These are phyloP conservation scores for Pollachius pollachius DNA, from an alignment of 2,113 vertebrate species.

Conservation along the genomic window DNA sequence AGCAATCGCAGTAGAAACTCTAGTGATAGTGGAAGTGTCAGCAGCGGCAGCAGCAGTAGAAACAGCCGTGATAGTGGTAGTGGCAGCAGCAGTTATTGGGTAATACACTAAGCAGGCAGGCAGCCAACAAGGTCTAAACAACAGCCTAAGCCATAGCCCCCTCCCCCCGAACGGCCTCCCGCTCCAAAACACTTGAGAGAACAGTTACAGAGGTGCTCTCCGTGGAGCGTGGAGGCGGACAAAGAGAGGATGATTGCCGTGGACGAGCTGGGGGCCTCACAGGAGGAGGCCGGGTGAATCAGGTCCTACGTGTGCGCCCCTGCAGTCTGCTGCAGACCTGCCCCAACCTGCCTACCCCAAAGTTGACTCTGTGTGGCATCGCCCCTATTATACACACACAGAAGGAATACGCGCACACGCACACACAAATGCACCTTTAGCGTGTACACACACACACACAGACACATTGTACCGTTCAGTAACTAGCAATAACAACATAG, in stretches of 20 bases:
- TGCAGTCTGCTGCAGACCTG: constrained; percentile 41
- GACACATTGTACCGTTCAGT: too few relatives aligned
- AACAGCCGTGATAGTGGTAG: constrained; percentile 1
- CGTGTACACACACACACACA: constrained; percentile 2
- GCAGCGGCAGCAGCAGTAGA: too few relatives aligned
- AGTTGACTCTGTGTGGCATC: constrained; percentile 50
- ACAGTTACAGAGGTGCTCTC: constrained; percentile 28
- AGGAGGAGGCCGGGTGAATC: constrained; percentile 58
- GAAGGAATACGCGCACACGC: constrained; percentile 17
- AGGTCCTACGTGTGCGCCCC: constrained; percentile 54
- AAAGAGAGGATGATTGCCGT: constrained; percentile 62
- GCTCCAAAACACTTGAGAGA: constrained; percentile 15
- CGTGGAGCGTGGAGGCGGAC: constrained; percentile 30
- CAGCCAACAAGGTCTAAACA: constrained; percentile 51
- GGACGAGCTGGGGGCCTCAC: constrained; percentile 51
- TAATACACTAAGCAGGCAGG: constrained; percentile 39
- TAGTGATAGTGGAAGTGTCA: constrained; percentile 12
- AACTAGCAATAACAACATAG: too few relatives aligned
- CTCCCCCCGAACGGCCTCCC: constrained; percentile 35
- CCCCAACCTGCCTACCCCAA: constrained; percentile 51
- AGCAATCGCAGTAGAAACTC: neutral
- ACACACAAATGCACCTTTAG: constrained; percentile 16
- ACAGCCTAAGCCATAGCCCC: constrained; percentile 45
- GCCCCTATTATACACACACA: constrained; percentile 31
- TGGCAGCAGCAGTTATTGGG: constrained; percentile 4